phyloP scores from a whole-genome alignment of 2,113 vertebrate species.

The Pristiophorus japonicus region DNA sequence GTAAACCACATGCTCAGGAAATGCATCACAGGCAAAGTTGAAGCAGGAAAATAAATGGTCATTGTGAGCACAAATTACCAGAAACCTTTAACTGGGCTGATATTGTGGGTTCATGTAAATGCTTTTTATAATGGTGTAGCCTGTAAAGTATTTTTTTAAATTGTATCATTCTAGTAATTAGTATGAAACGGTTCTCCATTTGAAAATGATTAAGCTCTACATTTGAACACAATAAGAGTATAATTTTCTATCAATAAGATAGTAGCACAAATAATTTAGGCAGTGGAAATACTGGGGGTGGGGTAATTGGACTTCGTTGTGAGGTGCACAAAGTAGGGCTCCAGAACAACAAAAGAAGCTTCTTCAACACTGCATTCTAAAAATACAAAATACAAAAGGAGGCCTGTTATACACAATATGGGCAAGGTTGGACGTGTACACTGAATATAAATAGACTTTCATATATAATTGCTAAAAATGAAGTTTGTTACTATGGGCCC shows the following conservation, averaged over 20 bases:
- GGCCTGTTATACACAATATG: neutral
- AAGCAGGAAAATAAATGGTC: neutral
- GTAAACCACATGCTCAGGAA: conserved; percentile 2
- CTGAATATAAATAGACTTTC: neutral
- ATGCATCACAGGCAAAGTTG: conserved; percentile 5
- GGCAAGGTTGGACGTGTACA: neutral
- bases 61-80: neutral
- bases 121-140: neutral
- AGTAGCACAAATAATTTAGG: neutral
- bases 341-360: neutral
- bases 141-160: neutral
- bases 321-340: neutral
- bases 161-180: neutral
- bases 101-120: neutral
- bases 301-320: neutral
- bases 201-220: neutral
- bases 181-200: neutral
- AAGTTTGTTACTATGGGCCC: neutral
- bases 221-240: neutral
- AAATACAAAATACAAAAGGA: neutral
- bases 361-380: neutral
- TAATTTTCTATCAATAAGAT: neutral
- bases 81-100: neutral
- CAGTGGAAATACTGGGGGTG: neutral
- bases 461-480: neutral